These are phyloP conservation scores for Phodopus roborovskii DNA, from an alignment of 2,113 vertebrate species.

Conservation along the genomic window DNA sequence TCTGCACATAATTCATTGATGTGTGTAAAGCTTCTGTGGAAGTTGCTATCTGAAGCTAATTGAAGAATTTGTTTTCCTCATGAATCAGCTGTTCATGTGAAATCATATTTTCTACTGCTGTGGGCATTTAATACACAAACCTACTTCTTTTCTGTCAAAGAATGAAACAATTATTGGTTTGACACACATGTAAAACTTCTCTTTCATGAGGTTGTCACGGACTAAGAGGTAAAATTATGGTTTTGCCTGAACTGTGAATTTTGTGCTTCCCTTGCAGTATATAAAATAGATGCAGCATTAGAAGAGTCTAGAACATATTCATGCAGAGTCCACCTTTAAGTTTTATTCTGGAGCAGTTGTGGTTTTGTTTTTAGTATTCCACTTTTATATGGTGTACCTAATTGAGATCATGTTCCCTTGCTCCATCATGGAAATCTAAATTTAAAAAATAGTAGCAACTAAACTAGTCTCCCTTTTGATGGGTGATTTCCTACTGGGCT, in stretches of 20 bases:
- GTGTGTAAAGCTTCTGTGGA: slow-evolving; percentile 47
- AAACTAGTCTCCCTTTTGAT: not conserved
- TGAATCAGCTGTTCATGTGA: slow-evolving; percentile 58
- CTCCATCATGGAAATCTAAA: not conserved
- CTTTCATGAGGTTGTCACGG: slow-evolving; percentile 23
- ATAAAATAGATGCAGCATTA: not conserved
- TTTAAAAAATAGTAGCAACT: not conserved
- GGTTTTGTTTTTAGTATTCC: not conserved
- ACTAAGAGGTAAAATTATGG: slow-evolving; percentile 35
- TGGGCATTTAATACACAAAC: slow-evolving; percentile 50
- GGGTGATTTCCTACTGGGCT: not conserved
- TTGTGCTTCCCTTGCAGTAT: not conserved
- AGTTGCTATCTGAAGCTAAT: slow-evolving; percentile 59
- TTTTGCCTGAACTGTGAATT: slow-evolving; percentile 43
- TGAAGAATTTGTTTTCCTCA: slow-evolving; percentile 59
- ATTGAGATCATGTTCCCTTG: not conserved
- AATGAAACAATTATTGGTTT: slow-evolving; percentile 19
- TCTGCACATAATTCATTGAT: slow-evolving; percentile 33
- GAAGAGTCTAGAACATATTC: not conserved
- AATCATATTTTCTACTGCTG: slow-evolving; percentile 61
- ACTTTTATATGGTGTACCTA: not conserved
- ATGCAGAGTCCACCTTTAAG: not conserved
- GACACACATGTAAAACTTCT: not conserved
- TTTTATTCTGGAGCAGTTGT: slow-evolving; percentile 3
- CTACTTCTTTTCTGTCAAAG: slow-evolving; percentile 38